These are phyloP conservation scores for Venturia canescens DNA, from an alignment of 1,140 invertebrate genomes.

Conservation along the genomic window DNA sequence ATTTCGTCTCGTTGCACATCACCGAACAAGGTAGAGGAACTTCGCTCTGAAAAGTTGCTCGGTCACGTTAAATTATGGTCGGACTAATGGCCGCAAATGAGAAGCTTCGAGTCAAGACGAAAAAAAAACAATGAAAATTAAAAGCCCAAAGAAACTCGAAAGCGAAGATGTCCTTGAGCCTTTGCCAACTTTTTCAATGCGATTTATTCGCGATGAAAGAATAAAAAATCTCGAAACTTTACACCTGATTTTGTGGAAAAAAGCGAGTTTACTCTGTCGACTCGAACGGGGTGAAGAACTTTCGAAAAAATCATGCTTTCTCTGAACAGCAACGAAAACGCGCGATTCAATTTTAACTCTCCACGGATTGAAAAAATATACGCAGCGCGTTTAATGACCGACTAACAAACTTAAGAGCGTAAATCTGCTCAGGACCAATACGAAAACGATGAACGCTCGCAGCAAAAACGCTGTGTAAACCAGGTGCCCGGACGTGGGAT, in stretches of 20 bases:
- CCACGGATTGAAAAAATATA: too few species aligned
- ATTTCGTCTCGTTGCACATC: conserved; percentile 34
- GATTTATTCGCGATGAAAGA: too few species aligned
- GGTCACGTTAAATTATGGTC: conserved; percentile 16
- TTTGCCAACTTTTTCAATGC: too few species aligned
- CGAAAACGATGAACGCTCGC: conserved; percentile 10
- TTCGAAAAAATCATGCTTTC: too few species aligned
- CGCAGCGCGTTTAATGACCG: background rate
- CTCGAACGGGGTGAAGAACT: too few species aligned
- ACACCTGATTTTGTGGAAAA: too few species aligned
- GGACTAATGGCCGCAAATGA: background rate
- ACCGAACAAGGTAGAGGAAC: conserved; percentile 21
- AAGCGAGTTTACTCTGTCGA: too few species aligned
- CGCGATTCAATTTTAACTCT: background rate
- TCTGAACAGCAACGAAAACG: background rate
- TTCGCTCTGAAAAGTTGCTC: conserved; percentile 41
- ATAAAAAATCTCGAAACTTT: too few species aligned
- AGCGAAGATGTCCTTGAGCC: too few species aligned
- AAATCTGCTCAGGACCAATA: background rate
- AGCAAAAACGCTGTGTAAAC: background rate
- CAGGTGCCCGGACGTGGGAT: conserved; percentile 29
- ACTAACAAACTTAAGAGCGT: background rate
- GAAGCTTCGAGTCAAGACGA: background rate
- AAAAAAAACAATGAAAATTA: background rate
- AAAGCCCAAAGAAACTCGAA: background rate